These are phyloP conservation scores for Hirtodrosophila duncani DNA, from an alignment of 2,888 invertebrate genomes.

Conservation along the genomic window DNA sequence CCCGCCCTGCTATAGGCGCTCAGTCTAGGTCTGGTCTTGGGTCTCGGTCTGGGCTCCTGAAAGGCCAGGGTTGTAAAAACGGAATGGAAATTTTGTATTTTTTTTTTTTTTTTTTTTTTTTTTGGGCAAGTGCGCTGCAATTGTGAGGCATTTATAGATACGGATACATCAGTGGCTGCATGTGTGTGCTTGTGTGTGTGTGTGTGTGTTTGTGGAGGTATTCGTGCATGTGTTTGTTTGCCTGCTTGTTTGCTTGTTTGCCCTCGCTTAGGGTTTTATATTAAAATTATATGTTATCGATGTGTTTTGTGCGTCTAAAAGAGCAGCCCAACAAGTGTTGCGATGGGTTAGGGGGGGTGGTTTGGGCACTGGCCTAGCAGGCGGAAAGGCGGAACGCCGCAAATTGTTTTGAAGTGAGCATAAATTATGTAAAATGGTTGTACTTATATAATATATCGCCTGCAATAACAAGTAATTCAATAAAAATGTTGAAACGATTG, in stretches of 20 bases:
- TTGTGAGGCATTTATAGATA: conserved; percentile 61
- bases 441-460: conserved; percentile 45
- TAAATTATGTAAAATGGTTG: conserved; percentile 56
- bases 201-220: conserved; percentile 31
- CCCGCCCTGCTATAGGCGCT: too few species aligned
- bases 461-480: conserved; percentile 37
- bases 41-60: conserved; percentile 18
- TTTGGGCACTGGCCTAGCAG: background rate
- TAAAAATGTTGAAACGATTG: conserved; percentile 6
- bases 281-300: conserved; percentile 60
- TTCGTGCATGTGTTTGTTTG: conserved; percentile 53
- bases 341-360: background rate
- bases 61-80: conserved; percentile 46
- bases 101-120: conserved; percentile 32
- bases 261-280: conserved; percentile 36
- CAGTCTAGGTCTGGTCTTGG: conserved; percentile 19
- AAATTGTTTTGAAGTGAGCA: conserved; percentile 59
- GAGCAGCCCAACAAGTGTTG: too few species aligned
- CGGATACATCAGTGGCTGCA: conserved; percentile 20
- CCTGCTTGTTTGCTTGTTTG: conserved; percentile 29
- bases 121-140: conserved; percentile 61
- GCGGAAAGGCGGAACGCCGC: background rate
- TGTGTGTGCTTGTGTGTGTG: conserved; percentile 10
- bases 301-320: conserved; percentile 35
- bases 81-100: conserved; percentile 42